phyloP scores from a whole-genome alignment of 2,888 invertebrate species.

The Therioaphis trifolii region DNA sequence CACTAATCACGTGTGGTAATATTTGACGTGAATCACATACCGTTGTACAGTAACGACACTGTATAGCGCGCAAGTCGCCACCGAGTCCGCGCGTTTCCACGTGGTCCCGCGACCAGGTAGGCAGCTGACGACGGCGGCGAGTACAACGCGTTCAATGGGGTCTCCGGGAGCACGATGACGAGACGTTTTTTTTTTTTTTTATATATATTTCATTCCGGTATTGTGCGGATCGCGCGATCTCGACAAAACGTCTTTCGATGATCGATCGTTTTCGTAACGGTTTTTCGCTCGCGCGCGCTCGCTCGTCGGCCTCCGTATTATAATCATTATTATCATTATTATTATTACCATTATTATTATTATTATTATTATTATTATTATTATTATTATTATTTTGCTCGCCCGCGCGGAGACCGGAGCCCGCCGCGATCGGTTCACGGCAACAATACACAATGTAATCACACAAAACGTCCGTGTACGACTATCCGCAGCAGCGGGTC shows the following conservation, averaged over 20 bases:
- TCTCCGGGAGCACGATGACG: constrained; percentile 41
- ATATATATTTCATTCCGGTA: not conserved
- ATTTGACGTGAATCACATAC: too few relatives aligned
- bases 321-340: not conserved
- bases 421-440: too few relatives aligned
- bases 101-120: not conserved
- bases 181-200: constrained; percentile 38
- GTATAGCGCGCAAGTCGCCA: not conserved
- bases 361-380: too few relatives aligned
- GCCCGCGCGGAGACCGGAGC: too few relatives aligned
- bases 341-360: too few relatives aligned
- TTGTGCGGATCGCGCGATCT: not conserved
- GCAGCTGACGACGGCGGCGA: constrained; percentile 30
- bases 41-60: too few relatives aligned
- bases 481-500: not conserved
- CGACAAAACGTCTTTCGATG: constrained; percentile 59
- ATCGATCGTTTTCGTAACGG: constrained; percentile 63
- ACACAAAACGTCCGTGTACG: too few relatives aligned
- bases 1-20: too few relatives aligned
- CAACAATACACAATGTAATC: too few relatives aligned
- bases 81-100: not conserved
- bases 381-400: too few relatives aligned
- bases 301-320: not conserved
- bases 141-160: not conserved
- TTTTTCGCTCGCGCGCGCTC: constrained; percentile 22